Percentiles rank a stretch among this genome's conserved stretches.
Evolutionary conservation across 2,113 vertebrate genomes (phyloP).

Genomic region (Burhinus bistriatus): DNA sequence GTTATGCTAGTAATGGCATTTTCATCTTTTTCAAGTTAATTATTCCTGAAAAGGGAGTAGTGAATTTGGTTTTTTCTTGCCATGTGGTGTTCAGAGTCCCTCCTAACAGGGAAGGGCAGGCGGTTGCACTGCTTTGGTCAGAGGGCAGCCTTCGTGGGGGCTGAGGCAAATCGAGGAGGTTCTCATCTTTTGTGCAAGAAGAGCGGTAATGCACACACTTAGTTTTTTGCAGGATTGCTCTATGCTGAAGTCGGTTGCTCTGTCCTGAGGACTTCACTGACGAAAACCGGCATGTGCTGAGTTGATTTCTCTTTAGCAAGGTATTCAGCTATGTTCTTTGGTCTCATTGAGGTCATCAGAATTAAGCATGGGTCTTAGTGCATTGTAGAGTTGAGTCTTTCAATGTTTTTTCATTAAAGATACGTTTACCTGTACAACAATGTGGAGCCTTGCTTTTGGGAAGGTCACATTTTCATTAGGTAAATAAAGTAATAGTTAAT

Average conservation of each 20-base stretch:
- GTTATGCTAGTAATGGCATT: not conserved
- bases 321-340: not conserved
- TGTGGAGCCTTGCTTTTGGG: not conserved
- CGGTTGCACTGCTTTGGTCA: not conserved
- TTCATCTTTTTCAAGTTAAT: not conserved
- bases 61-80: not conserved
- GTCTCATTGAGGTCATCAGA: not conserved
- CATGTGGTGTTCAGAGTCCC: not conserved
- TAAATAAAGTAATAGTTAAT: not conserved
- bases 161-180: not conserved
- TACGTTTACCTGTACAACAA: not conserved
- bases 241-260: not conserved
- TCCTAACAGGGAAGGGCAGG: not conserved
- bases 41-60: not conserved
- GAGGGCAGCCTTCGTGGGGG: not conserved
- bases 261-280: not conserved
- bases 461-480: not conserved
- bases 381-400: not conserved
- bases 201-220: accelerated
- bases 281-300: not conserved
- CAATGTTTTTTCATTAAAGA: not conserved
- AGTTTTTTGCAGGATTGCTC: not conserved
- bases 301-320: not conserved
- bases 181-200: not conserved
- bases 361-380: not conserved